Evolutionary conservation across 2,888 invertebrate species (phyloP).

Genomic region (Chrysomela aeneicollis): DNA sequence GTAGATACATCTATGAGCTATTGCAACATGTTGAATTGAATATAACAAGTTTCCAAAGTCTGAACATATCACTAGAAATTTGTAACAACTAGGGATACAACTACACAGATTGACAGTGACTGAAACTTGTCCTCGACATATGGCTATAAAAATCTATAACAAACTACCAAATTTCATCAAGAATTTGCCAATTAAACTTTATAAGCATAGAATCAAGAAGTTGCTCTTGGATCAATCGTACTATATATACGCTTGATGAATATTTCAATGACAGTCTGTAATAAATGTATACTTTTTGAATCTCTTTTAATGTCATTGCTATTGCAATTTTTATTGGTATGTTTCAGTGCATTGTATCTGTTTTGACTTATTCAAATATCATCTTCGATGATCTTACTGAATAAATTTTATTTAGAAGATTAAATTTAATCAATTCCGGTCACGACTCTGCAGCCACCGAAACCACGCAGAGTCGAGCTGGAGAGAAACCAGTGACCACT

Average conservation of each 20-base stretch:
- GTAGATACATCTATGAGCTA: conserved; percentile 17
- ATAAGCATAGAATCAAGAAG: conserved; percentile 7
- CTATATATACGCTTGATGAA: conserved; percentile 3
- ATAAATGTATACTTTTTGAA: not conserved
- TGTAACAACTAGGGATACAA: not conserved
- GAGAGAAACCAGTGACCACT: too few relatives aligned
- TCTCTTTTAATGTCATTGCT: not conserved
- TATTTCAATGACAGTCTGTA: conserved; percentile 1
- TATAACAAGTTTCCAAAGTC: conserved; percentile 6
- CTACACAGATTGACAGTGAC: conserved; percentile 6
- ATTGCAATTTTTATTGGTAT: not conserved
- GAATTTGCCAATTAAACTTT: not conserved
- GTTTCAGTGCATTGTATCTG: not conserved
- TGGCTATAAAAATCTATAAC: conserved; percentile 7
- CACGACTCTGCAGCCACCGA: too few relatives aligned
- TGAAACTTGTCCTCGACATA: not conserved
- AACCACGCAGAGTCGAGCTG: too few relatives aligned
- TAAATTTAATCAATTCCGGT: too few relatives aligned
- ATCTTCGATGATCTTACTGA: too few relatives aligned
- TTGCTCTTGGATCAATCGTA: conserved; percentile 11
- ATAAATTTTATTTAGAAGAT: too few relatives aligned
- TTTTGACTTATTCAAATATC: too few relatives aligned
- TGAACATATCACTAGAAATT: not conserved
- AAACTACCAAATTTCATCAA: not conserved
- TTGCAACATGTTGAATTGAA: conserved; percentile 7